Base-by-base conservation (phyloP, 2,797 vertebrate species). In the Phoeniculus purpureus region DNA sequence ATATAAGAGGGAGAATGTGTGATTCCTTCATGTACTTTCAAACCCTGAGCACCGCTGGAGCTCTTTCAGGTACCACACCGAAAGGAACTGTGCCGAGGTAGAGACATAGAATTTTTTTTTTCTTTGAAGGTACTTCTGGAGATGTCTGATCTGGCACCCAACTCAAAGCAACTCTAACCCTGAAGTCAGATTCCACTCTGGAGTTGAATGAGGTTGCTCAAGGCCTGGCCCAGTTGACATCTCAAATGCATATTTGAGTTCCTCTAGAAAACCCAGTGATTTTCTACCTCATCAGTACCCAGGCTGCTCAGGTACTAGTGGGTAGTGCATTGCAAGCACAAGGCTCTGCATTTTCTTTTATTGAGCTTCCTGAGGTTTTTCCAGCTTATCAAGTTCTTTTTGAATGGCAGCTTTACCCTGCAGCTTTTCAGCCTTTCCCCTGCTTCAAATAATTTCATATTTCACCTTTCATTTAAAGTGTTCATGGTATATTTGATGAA, bases 401-500 rank as follows among this genome's bases (percentile, higher is more conserved):
- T 89, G 68, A 92, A 70, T 66, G 50, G 65, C 67, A 94, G 92
- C 26, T 85, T 82, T 82, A 85, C 65, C 79, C 68, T 70, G 32
- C 68, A 89, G 72, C 68, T 94, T 85, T 85, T 90, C 74, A 87
- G 60, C 75, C 62, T 75, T 76, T 68, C 70, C 72, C 51, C 70
- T 40, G 34, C 58, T 91, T 87, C 81, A 77, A 92, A 72, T 94
- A 74, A 72, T 92, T 87, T 50, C 67, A 9, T 85, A 71, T 78
- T 91, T 87, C 70, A 66, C 76, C 37, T 85, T 94, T 79, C 65
- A 66, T 61, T 92, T 89, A 59, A 89, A 89, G 43, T 48, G 43
- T 89, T 79, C 75, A 23, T 32, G 47, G 81, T 78, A 40, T 88
- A 78, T 87, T 84, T 87, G 72, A 67, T 29, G 55, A 88, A 60